A percentile compares a stretch with the other conserved stretches of the same genome.
phyloP scores from a whole-genome alignment of 2,113 vertebrate species.

The Saiga tatarica region DNA sequence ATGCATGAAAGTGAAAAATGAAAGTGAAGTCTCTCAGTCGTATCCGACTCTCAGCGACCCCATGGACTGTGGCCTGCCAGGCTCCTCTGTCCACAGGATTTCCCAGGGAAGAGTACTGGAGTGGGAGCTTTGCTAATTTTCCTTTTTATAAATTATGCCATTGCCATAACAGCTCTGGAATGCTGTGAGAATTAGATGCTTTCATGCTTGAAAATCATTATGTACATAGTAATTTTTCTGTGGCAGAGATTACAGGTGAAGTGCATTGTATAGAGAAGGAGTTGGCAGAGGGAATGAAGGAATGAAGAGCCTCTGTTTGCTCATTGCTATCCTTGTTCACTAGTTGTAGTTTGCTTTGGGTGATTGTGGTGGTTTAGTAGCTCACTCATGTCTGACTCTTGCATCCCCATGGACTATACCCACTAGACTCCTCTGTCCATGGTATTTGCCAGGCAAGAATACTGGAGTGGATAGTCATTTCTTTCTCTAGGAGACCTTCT shows the following conservation, averaged over 20 bases:
- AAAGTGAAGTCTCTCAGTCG: too few relatives aligned
- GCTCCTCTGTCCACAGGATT: too few relatives aligned
- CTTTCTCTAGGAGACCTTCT: neutral
- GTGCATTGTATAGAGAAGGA: neutral
- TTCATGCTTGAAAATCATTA: constrained; percentile 43
- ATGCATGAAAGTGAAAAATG: too few relatives aligned
- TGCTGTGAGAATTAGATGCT: neutral
- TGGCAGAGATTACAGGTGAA: neutral
- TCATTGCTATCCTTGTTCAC: neutral
- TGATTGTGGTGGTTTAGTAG: neutral
- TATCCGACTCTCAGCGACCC: too few relatives aligned
- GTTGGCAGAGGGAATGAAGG: neutral
- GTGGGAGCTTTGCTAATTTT: constrained; percentile 30
- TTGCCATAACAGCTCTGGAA: neutral
- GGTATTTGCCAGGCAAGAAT: neutral
- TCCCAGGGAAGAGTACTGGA: too few relatives aligned
- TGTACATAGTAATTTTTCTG: neutral
- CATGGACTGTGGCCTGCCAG: too few relatives aligned
- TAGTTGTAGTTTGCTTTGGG: neutral
- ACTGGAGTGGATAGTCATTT: neutral
- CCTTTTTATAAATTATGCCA: neutral
- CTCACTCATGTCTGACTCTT: neutral
- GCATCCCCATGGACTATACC: neutral
- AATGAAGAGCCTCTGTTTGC: neutral
- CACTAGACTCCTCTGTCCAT: neutral